Evolutionary conservation across 2,888 invertebrate species (phyloP).

Genomic region (Parthenolecanium corni): DNA sequence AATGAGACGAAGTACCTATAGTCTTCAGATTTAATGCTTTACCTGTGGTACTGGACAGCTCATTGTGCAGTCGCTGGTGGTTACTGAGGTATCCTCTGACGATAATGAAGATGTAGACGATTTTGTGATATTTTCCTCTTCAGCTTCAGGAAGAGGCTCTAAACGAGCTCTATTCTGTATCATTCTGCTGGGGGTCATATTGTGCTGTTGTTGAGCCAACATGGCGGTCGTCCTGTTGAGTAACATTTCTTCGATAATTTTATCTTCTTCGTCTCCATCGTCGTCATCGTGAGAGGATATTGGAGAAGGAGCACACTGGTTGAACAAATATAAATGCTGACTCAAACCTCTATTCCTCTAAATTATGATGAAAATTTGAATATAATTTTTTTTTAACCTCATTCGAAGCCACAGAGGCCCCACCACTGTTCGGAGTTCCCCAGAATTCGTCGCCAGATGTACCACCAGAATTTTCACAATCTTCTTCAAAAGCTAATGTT

Average conservation of each 20-base stretch:
- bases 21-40: too few species aligned
- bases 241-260: constrained; percentile 19
- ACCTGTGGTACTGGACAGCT: constrained; percentile 6
- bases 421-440: constrained; percentile 68
- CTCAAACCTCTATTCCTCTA: not conserved
- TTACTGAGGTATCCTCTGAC: constrained; percentile 5
- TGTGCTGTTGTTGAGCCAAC: constrained; percentile 19
- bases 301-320: not conserved
- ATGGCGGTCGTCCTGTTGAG: constrained; percentile 15
- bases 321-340: not conserved
- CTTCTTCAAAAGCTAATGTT: constrained; percentile 47
- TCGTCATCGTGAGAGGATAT: constrained; percentile 18
- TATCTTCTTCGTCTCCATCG: constrained; percentile 5
- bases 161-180: constrained; percentile 7
- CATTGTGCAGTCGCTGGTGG: constrained; percentile 14
- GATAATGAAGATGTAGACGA: constrained; percentile 1
- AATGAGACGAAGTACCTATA: too few species aligned
- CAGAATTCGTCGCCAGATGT: constrained; percentile 77
- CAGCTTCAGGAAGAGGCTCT: constrained; percentile 17
- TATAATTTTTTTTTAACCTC: not conserved
- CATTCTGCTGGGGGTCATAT: constrained; percentile 17
- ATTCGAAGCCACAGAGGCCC: constrained; percentile 22
- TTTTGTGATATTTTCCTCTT: constrained; percentile 20
- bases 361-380: not conserved
- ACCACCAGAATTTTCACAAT: constrained; percentile 71